Conservation (phyloP, 1,140 invertebrate genomes). For the Heterodera schachtii region DNA sequence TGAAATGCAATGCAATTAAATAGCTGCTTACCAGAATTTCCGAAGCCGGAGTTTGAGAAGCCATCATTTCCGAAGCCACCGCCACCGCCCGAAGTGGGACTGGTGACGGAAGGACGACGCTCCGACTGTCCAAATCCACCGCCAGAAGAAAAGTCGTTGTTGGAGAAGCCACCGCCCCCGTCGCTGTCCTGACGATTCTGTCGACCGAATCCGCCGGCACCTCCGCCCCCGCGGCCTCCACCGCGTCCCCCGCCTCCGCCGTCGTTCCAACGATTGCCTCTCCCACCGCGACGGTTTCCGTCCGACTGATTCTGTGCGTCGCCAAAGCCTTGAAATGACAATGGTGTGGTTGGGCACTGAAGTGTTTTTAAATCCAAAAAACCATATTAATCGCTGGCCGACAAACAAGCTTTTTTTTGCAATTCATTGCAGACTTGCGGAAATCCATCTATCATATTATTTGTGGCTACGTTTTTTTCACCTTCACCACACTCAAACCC, state of each 20-base stretch:
- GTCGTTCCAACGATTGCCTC: neutral
- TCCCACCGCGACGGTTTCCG: neutral
- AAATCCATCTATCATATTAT: no score
- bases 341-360: no score
- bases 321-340: constrained; percentile 3
- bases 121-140: neutral
- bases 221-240: constrained; percentile 5
- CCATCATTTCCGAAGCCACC: neutral
- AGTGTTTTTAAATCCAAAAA: no score
- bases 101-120: neutral
- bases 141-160: constrained; percentile 1
- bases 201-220: neutral
- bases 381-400: no score
- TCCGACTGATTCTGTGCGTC: neutral
- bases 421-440: no score
- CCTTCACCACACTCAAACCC: no score
- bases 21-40: constrained; percentile 25
- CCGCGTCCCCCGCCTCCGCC: neutral
- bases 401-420: no score
- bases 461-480: no score
- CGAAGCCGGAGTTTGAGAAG: constrained; percentile 14
- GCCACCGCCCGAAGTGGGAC: neutral
- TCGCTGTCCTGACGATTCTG: neutral
- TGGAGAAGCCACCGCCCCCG: neutral
- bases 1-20: no score